Evolutionary conservation across 2,113 vertebrate genomes (phyloP).

Genomic region (Mesoclemmys tuberculata): DNA sequence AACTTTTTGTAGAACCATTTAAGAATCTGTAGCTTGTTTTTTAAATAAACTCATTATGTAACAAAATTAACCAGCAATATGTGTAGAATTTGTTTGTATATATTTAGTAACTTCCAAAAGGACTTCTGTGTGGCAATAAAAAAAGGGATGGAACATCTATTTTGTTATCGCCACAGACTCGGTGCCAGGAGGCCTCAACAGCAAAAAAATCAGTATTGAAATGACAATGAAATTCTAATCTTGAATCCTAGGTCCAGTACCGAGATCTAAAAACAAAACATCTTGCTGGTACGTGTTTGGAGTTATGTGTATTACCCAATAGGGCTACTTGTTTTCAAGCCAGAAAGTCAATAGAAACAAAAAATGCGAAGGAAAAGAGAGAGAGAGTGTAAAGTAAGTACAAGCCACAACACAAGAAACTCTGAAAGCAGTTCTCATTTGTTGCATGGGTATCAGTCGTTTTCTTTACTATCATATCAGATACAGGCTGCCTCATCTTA

Average conservation of each 20-base stretch:
- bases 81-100: background rate
- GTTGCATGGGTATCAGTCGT: slow-evolving; percentile 5
- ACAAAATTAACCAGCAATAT: background rate
- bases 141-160: background rate
- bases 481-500: slow-evolving; percentile 76
- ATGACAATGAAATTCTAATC: background rate
- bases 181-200: background rate
- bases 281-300: background rate
- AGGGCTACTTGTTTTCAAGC: slow-evolving; percentile 21
- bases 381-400: background rate
- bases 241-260: background rate
- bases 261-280: background rate
- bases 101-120: background rate
- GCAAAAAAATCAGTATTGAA: background rate
- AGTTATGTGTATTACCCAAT: background rate
- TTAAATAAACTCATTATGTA: background rate
- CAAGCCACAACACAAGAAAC: background rate
- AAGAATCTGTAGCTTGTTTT: background rate
- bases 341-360: background rate
- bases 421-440: background rate
- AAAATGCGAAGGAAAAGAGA: accelerated
- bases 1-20: background rate
- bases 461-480: slow-evolving; percentile 72
- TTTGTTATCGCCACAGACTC: background rate
- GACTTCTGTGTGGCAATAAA: background rate